These are phyloP conservation scores for Leistus spinibarbis DNA, from an alignment of 2,888 invertebrate species.

Conservation along the genomic window DNA sequence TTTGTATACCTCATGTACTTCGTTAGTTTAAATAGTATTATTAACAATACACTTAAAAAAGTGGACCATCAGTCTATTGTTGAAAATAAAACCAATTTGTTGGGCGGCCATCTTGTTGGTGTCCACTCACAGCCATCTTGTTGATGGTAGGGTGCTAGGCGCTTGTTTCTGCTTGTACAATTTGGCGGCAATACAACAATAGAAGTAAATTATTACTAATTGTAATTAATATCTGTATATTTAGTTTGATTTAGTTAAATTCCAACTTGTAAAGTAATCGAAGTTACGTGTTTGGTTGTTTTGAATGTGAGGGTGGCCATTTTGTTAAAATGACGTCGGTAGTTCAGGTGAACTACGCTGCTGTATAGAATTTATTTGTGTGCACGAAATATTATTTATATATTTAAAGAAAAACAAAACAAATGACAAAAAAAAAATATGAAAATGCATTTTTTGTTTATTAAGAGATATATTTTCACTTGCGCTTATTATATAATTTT, in stretches of 20 bases:
- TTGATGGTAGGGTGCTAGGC: not conserved
- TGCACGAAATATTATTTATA: conserved; percentile 32
- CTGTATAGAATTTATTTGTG: conserved; percentile 32
- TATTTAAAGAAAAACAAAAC: conserved; percentile 29
- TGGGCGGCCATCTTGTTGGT: not conserved
- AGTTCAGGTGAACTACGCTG: conserved; percentile 23
- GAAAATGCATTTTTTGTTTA: conserved; percentile 36
- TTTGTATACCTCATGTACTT: conserved; percentile 34
- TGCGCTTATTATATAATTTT: conserved; percentile 7
- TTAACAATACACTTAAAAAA: conserved; percentile 33
- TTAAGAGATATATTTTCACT: conserved; percentile 16
- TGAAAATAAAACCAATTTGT: conserved; percentile 9
- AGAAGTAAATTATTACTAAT: conserved; percentile 26
- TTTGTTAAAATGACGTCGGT: conserved; percentile 18
- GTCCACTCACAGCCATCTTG: not conserved
- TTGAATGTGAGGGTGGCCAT: not conserved
- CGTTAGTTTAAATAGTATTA: conserved; percentile 31
- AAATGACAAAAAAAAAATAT: too few species aligned
- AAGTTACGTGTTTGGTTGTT: not conserved
- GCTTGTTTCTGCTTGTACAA: not conserved
- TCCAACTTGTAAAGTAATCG: conserved; percentile 34
- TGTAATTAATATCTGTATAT: conserved; percentile 35
- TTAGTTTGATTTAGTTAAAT: conserved; percentile 31
- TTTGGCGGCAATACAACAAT: conserved; percentile 11
- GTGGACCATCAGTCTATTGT: conserved; percentile 26